phyloP scores from a whole-genome alignment of 2,797 vertebrate species.

The Anolis apletophallus region DNA sequence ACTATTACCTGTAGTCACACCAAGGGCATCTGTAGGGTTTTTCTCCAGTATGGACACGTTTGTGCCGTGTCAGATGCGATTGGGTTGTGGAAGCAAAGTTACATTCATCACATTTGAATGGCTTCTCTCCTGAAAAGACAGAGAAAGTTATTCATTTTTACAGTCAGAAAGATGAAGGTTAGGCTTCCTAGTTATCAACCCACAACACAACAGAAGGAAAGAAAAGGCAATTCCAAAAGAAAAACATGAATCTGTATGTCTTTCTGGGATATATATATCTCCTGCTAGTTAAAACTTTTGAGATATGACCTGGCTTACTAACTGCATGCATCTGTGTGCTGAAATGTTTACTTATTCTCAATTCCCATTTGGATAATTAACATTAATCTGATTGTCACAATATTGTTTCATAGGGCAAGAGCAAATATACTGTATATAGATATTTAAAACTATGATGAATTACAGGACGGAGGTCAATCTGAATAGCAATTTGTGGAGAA shows the following conservation, averaged over 20 bases:
- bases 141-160: conserved; percentile 22
- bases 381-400: background rate
- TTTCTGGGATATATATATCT: background rate
- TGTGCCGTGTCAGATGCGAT: conserved; percentile 95
- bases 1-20: conserved; percentile 98
- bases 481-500: background rate
- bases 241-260: background rate
- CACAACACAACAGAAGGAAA: background rate
- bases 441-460: background rate
- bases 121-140: conserved; percentile 90
- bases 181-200: conserved; percentile 34
- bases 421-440: background rate
- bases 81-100: conserved; percentile 98
- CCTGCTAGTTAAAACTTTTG: background rate
- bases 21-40: conserved; percentile 98
- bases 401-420: background rate
- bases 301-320: background rate
- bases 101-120: conserved; percentile 96
- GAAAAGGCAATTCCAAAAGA: conserved; percentile 29
- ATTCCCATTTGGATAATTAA: background rate
- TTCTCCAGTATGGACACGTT: conserved; percentile 97
- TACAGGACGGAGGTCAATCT: background rate
- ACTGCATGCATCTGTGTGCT: background rate
- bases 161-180: conserved; percentile 45
- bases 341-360: background rate